A percentile compares a stretch with the other conserved stretches of the same genome.
phyloP scores from a whole-genome alignment of 2,888 invertebrate genomes.

The Serripes groenlandicus region DNA sequence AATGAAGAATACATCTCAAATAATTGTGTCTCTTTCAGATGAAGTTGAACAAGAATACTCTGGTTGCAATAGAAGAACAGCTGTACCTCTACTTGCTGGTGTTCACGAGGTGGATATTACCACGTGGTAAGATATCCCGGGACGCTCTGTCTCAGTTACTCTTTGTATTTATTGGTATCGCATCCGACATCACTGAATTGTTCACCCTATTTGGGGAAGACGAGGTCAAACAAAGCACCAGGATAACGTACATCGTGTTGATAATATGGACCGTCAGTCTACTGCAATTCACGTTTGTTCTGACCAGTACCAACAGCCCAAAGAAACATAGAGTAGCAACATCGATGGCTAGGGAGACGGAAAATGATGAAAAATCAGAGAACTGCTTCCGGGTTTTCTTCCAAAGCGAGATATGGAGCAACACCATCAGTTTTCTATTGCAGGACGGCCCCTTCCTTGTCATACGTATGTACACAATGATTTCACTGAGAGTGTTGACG shows the following conservation, averaged over 20 bases:
- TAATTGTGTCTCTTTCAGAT: not conserved
- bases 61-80: constrained; percentile 74
- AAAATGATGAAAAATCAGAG: constrained; percentile 2
- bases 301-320: constrained; percentile 72
- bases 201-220: constrained; percentile 76
- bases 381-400: constrained; percentile 52
- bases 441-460: constrained; percentile 75
- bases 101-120: constrained; percentile 75
- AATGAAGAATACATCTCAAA: too few relatives aligned
- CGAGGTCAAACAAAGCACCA: constrained; percentile 84
- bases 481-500: constrained; percentile 90
- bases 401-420: constrained; percentile 87
- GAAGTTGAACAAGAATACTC: constrained; percentile 69
- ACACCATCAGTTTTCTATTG: constrained; percentile 84
- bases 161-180: constrained; percentile 85
- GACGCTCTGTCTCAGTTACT: constrained; percentile 80
- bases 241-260: constrained; percentile 88
- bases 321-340: constrained; percentile 55
- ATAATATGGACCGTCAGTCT: constrained; percentile 82
- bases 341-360: not conserved
- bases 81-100: constrained; percentile 73
- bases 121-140: constrained; percentile 72
- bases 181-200: constrained; percentile 79
- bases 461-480: constrained; percentile 91
- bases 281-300: constrained; percentile 87